phyloP scores from a whole-genome alignment of 2,888 invertebrate species.

The Chrysolina oricalcia region DNA sequence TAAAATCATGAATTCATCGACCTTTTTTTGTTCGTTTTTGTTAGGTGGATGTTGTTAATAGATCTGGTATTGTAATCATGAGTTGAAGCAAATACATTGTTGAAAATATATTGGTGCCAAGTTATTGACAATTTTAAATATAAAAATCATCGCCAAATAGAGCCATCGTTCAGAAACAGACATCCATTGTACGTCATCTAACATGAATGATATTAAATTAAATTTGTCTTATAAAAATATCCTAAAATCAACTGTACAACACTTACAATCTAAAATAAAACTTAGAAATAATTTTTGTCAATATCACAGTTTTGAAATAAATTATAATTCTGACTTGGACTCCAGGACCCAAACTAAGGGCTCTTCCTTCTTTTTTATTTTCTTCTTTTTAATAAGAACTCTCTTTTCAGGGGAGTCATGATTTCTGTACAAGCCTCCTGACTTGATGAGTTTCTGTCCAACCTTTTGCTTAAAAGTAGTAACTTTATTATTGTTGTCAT shows the following conservation, averaged over 20 bases:
- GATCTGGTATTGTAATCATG: no score
- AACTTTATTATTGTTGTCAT: constrained; percentile 8
- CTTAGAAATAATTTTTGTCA: background rate
- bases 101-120: no score
- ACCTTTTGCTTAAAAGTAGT: constrained; percentile 33
- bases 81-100: no score
- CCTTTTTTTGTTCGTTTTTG: no score
- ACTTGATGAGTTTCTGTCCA: constrained; percentile 30
- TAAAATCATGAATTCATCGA: no score
- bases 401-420: constrained; percentile 54
- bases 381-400: constrained; percentile 47
- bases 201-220: constrained; percentile 16
- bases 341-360: constrained; percentile 61
- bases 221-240: constrained; percentile 11
- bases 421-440: constrained; percentile 63
- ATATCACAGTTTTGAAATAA: constrained; percentile 14
- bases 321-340: background rate
- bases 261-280: background rate
- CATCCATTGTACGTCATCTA: no score
- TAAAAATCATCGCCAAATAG: no score
- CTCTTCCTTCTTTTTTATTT: constrained; percentile 66
- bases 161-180: no score
- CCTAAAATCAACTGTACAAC: background rate
- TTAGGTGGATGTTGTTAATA: no score
- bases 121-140: no score